phyloP scores from a whole-genome alignment of 2,113 vertebrate species.

The Nothobranchius kuhntae region DNA sequence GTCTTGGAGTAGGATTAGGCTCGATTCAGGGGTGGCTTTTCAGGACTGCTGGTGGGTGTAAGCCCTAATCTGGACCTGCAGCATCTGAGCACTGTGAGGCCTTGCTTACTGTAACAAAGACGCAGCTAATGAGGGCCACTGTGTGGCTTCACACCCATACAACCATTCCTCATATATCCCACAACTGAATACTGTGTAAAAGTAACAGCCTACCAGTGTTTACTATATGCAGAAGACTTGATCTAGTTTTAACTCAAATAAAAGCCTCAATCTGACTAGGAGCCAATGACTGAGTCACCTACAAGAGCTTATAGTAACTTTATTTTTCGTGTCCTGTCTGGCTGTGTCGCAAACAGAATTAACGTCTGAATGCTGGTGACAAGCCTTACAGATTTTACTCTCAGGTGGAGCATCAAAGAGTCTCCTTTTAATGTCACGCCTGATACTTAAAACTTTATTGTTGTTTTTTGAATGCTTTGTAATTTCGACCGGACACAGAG shows the following conservation, averaged over 20 bases:
- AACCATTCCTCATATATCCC: conserved; percentile 45
- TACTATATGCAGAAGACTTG: conserved; percentile 15
- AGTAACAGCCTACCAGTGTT: conserved; percentile 1
- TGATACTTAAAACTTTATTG: no score
- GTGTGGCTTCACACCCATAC: conserved; percentile 51
- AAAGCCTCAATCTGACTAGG: conserved; percentile 8
- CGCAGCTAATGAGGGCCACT: conserved; percentile 67
- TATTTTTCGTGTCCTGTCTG: no score
- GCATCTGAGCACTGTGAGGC: conserved; percentile 74
- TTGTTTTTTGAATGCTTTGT: no score
- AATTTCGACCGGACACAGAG: no score
- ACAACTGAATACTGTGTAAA: conserved; percentile 1
- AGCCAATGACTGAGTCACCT: conserved; percentile 23
- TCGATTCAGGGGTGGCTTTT: conserved; percentile 64
- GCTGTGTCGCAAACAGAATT: no score
- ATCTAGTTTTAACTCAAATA: conserved; percentile 29
- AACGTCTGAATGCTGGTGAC: no score
- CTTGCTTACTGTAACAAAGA: conserved; percentile 77
- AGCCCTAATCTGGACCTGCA: conserved; percentile 73
- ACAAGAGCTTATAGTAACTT: not conserved
- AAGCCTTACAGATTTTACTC: no score
- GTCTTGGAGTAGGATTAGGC: conserved; percentile 71
- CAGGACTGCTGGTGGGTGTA: conserved; percentile 61
- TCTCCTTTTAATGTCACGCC: no score
- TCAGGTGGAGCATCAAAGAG: no score